Percentiles rank a stretch among this genome's conserved stretches.
These are phyloP conservation scores for Tretioscincus oriximinensis DNA, from an alignment of 2,113 vertebrate genomes.

Conservation along the genomic window DNA sequence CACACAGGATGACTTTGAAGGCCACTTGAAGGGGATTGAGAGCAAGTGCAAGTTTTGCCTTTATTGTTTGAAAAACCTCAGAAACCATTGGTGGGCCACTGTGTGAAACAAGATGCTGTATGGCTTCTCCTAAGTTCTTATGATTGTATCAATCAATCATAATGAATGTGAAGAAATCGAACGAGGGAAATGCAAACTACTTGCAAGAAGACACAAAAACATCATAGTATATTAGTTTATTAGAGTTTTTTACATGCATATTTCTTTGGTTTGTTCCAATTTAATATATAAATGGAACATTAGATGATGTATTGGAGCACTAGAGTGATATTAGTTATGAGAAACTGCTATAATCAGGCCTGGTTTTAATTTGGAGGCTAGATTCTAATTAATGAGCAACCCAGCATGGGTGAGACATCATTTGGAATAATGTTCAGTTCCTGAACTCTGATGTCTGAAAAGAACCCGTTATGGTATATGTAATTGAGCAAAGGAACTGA, in stretches of 20 bases:
- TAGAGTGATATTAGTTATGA: not conserved
- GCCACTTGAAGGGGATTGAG: too few relatives aligned
- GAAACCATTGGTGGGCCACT: too few relatives aligned
- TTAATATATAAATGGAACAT: not conserved
- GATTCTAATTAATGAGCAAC: constrained; percentile 19
- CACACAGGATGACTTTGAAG: too few relatives aligned
- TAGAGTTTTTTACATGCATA: not conserved
- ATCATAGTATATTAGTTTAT: not conserved
- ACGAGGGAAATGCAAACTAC: constrained; percentile 4
- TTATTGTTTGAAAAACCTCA: too few relatives aligned
- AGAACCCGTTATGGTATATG: not conserved
- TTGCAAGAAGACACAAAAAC: not conserved
- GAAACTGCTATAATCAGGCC: not conserved
- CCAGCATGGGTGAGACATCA: not conserved
- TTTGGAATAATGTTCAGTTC: constrained; percentile 9
- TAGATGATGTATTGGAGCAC: not conserved
- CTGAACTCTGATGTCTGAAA: constrained; percentile 6
- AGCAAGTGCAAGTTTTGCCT: too few relatives aligned
- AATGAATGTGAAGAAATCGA: not conserved
- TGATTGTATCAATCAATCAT: not conserved
- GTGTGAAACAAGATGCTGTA: too few relatives aligned
- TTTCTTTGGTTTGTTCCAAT: not conserved
- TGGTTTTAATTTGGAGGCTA: constrained; percentile 20
- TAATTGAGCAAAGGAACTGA: not conserved
- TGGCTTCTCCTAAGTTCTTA: too few relatives aligned